These are phyloP conservation scores for Drosophila eugracilis DNA, from an alignment of 1,140 invertebrate species.

Conservation along the genomic window DNA sequence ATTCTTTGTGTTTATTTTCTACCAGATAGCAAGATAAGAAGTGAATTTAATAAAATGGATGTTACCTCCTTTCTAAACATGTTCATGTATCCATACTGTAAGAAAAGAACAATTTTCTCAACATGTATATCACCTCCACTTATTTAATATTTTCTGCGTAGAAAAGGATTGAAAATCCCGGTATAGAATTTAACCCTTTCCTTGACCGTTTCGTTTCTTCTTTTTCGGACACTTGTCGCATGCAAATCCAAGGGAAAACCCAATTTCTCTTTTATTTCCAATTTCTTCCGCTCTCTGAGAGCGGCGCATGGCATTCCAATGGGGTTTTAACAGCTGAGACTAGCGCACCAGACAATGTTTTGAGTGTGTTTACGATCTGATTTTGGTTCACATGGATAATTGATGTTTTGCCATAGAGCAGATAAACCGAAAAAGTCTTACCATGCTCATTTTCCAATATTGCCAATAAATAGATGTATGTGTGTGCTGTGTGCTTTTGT, in stretches of 20 bases:
- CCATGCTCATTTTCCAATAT: conserved; percentile 19
- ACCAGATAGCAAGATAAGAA: too few relatives aligned
- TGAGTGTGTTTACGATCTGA: conserved; percentile 47
- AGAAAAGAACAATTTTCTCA: neutral
- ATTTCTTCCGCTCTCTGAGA: conserved; percentile 9
- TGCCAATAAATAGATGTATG: neutral
- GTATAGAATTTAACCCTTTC: neutral
- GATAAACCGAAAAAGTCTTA: conserved; percentile 44
- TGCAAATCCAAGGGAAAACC: conserved; percentile 42
- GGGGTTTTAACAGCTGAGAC: conserved; percentile 52
- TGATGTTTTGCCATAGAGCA: conserved; percentile 51
- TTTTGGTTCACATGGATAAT: conserved; percentile 52
- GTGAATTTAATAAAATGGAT: too few relatives aligned
- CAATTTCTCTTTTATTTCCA: neutral
- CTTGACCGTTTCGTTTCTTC: neutral
- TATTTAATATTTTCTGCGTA: neutral
- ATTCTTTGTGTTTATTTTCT: too few relatives aligned
- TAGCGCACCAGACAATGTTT: conserved; percentile 40
- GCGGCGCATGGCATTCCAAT: conserved; percentile 47
- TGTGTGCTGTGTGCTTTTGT: conserved; percentile 4
- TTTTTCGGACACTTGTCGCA: conserved; percentile 69
- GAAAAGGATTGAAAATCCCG: neutral
- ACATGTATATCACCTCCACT: neutral
- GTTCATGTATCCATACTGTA: too few relatives aligned
- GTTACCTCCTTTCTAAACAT: too few relatives aligned